Evolutionary conservation across 2,797 vertebrate species (phyloP).

Genomic region (Selene dorsalis): DNA sequence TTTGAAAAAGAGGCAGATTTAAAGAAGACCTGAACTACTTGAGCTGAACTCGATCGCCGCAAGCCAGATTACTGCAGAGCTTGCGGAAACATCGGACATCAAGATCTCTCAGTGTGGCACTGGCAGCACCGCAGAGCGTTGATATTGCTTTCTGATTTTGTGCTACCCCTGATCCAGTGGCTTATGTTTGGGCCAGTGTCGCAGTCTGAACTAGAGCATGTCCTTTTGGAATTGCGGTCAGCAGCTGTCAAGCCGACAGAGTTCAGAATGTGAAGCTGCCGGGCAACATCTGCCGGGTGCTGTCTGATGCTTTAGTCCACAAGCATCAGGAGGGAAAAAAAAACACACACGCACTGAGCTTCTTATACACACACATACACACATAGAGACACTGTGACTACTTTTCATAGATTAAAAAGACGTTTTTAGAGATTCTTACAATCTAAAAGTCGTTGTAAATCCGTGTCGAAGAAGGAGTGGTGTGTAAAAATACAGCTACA

Average conservation of each 20-base stretch:
- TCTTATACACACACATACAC: conserved; percentile 40
- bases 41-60: conserved; percentile 46
- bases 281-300: conserved; percentile 76
- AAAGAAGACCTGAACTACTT: conserved; percentile 29
- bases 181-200: conserved; percentile 78
- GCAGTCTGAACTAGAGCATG: conserved; percentile 74
- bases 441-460: conserved; percentile 57
- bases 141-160: conserved; percentile 68
- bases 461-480: conserved; percentile 42
- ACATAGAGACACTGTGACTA: conserved; percentile 1
- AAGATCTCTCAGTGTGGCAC: conserved; percentile 38
- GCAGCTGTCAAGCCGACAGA: conserved; percentile 79
- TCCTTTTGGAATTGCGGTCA: conserved; percentile 82
- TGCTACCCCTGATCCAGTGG: conserved; percentile 65
- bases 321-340: conserved; percentile 28
- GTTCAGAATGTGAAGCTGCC: conserved; percentile 71
- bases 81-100: conserved; percentile 37
- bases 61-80: conserved; percentile 53
- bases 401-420: conserved; percentile 56
- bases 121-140: conserved; percentile 23
- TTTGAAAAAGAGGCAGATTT: conserved; percentile 31
- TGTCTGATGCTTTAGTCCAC: conserved; percentile 65
- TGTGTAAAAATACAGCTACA: conserved; percentile 43
- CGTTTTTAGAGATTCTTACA: conserved; percentile 59
- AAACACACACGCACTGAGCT: conserved; percentile 36